Percentiles rank a stretch among this genome's conserved stretches.
Conservation (phyloP, 2,797 vertebrate genomes). For the Semotilus atromaculatus region DNA sequence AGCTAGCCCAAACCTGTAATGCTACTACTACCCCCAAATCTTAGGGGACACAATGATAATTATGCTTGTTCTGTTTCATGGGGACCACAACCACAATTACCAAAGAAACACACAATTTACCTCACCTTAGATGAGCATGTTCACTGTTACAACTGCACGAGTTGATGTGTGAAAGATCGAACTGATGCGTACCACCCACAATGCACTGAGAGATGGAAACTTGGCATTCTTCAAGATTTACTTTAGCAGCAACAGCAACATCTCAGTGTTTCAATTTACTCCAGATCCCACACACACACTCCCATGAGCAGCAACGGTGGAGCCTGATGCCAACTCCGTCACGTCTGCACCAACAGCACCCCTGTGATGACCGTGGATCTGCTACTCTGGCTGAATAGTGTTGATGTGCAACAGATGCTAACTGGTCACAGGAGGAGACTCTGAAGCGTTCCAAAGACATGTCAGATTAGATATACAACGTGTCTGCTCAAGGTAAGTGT, state of each 20-base stretch:
- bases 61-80: background rate
- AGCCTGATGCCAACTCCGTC: slow-evolving; percentile 23
- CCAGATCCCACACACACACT: slow-evolving; percentile 15
- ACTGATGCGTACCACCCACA: slow-evolving; percentile 29
- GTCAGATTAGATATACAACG: slow-evolving; percentile 65
- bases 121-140: slow-evolving; percentile 24
- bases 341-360: slow-evolving; percentile 27
- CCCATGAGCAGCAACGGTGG: slow-evolving; percentile 13
- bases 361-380: slow-evolving; percentile 26
- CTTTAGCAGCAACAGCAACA: slow-evolving; percentile 41
- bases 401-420: slow-evolving; percentile 66
- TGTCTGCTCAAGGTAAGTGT: slow-evolving; percentile 40
- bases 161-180: slow-evolving; percentile 38
- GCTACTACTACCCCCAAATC: background rate
- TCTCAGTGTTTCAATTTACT: slow-evolving; percentile 33
- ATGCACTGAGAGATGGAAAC: slow-evolving; percentile 36
- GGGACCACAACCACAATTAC: slow-evolving; percentile 6
- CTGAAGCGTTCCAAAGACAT: slow-evolving; percentile 67
- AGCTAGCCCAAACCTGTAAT: background rate
- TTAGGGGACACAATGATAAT: background rate
- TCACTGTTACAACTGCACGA: background rate
- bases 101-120: background rate
- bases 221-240: slow-evolving; percentile 23
- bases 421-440: slow-evolving; percentile 72
- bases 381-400: slow-evolving; percentile 22